A percentile compares a stretch with the other conserved stretches of the same genome.
phyloP scores from a whole-genome alignment of 2,888 invertebrate genomes.

The Liopterus haemorrhoidalis region DNA sequence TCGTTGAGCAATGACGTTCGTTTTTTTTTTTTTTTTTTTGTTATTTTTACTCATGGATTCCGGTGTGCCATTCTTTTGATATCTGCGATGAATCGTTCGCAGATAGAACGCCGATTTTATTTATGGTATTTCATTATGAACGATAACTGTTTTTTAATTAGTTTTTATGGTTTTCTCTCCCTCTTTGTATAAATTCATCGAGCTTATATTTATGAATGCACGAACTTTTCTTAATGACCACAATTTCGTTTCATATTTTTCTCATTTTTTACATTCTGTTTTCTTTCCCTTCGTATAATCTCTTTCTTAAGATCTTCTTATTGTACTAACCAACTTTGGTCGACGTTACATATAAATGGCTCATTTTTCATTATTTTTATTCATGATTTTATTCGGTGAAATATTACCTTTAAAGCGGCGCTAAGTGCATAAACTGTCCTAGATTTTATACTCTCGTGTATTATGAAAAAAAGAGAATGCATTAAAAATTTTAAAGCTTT shows the following conservation, averaged over 20 bases:
- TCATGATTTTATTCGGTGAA: no score
- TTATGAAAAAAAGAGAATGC: no score
- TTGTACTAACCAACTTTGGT: no score
- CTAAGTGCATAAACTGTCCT: no score
- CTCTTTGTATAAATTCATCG: constrained; percentile 11
- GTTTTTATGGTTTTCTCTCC: constrained; percentile 18
- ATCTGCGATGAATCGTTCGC: no score
- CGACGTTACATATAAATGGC: no score
- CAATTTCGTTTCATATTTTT: constrained; percentile 18
- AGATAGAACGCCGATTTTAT: no score
- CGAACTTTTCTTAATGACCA: constrained; percentile 16
- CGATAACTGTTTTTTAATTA: constrained; percentile 24
- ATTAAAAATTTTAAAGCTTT: no score
- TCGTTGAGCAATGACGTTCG: constrained; percentile 4
- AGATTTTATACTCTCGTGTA: no score
- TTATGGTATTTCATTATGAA: constrained; percentile 20
- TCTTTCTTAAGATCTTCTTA: constrained; percentile 6
- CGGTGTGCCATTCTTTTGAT: no score
- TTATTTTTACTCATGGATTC: not conserved
- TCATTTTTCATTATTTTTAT: no score
- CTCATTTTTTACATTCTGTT: constrained; percentile 13
- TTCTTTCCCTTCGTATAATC: constrained; percentile 14
- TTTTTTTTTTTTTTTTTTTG: constrained; percentile 1
- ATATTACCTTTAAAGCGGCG: no score
- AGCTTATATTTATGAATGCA: constrained; percentile 18